These are phyloP conservation scores for Athetis lepigone DNA, from an alignment of 2,888 invertebrate species.

Conservation along the genomic window DNA sequence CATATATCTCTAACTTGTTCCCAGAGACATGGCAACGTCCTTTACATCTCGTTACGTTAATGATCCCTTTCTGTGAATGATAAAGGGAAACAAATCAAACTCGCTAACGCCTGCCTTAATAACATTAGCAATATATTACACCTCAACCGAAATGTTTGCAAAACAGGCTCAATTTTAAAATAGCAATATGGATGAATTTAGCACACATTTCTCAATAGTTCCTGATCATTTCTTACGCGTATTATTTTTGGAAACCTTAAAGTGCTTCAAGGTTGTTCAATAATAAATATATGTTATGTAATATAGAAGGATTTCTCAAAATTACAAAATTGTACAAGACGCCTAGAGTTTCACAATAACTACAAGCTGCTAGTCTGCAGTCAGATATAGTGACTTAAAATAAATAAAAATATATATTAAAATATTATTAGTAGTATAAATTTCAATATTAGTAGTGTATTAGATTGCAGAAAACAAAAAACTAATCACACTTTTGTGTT, in stretches of 20 bases:
- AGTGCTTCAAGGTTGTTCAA: background rate
- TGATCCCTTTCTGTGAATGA: no score
- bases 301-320: no score
- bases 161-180: constrained; percentile 6
- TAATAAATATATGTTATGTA: no score
- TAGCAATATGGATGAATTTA: no score
- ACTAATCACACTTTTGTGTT: background rate
- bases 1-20: background rate
- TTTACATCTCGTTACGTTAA: no score
- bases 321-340: constrained; percentile 7
- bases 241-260: background rate
- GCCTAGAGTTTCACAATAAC: no score
- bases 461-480: background rate
- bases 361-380: background rate
- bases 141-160: background rate
- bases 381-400: no score
- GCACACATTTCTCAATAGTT: no score
- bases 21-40: background rate
- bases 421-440: no score
- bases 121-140: constrained; percentile 21
- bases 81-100: no score
- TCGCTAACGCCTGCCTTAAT: constrained; percentile 18
- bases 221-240: background rate
- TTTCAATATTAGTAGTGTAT: background rate
- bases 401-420: no score